phyloP scores from a whole-genome alignment of 2,888 invertebrate genomes.

The Apamea anceps region DNA sequence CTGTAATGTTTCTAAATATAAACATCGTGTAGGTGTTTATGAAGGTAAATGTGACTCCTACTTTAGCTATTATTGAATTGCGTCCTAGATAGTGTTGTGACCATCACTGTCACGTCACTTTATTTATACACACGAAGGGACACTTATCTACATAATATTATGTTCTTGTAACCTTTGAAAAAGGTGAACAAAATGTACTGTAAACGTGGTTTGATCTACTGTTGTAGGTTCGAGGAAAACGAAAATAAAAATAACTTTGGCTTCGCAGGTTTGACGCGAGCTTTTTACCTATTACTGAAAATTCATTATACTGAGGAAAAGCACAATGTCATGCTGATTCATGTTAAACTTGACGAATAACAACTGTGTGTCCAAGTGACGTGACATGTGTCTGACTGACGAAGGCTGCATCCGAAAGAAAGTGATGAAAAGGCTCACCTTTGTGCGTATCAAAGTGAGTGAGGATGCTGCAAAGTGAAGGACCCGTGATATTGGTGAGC shows the following conservation, averaged over 20 bases:
- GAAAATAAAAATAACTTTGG: conserved; percentile 42
- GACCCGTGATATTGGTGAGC: conserved; percentile 85
- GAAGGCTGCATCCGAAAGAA: conserved; percentile 60
- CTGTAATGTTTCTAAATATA: conserved; percentile 50
- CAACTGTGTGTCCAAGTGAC: conserved; percentile 23
- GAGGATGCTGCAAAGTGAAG: conserved; percentile 86
- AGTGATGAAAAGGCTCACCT: conserved; percentile 64
- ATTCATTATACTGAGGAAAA: conserved; percentile 45
- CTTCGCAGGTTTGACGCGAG: conserved; percentile 23
- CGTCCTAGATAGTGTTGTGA: conserved; percentile 35
- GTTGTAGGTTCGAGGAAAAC: conserved; percentile 11
- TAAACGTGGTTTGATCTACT: not conserved
- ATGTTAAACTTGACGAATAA: conserved; percentile 34
- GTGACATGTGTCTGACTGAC: conserved; percentile 57
- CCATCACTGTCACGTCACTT: conserved; percentile 7
- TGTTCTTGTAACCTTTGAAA: conserved; percentile 24
- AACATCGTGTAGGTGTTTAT: conserved; percentile 55
- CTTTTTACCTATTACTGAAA: conserved; percentile 26
- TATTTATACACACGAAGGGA: conserved; percentile 20
- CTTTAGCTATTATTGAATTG: conserved; percentile 54
- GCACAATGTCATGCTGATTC: conserved; percentile 32
- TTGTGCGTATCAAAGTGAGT: conserved; percentile 78
- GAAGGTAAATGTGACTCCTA: conserved; percentile 30
- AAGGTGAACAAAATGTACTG: conserved; percentile 14
- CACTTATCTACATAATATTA: not conserved